Evolutionary conservation across 2,113 vertebrate genomes (phyloP).

Genomic region (Rhadina sibilatrix): DNA sequence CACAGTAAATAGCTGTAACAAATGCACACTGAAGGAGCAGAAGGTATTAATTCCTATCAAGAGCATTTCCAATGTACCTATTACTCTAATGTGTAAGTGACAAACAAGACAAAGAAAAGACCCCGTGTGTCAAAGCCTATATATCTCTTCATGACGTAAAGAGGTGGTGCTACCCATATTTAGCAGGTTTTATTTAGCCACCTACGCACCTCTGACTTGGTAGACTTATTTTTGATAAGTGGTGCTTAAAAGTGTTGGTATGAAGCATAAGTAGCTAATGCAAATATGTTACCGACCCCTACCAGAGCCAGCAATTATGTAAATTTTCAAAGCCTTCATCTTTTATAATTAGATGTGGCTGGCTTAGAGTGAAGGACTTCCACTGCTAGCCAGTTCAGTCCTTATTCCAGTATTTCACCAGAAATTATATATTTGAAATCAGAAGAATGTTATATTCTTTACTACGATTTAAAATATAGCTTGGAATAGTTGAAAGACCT

Average conservation of each 20-base stretch:
- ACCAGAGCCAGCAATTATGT: conserved; percentile 81
- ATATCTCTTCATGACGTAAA: conserved; percentile 40
- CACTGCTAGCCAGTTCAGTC: conserved; percentile 58
- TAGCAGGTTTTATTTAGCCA: conserved; percentile 77
- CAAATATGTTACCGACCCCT: conserved; percentile 84
- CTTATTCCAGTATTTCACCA: conserved; percentile 46
- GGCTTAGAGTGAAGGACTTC: conserved; percentile 71
- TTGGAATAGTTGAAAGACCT: conserved; percentile 48
- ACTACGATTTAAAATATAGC: conserved; percentile 44
- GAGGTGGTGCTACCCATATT: conserved; percentile 63
- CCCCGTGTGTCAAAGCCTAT: conserved; percentile 63
- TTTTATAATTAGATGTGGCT: conserved; percentile 80
- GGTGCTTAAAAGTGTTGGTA: conserved; percentile 81
- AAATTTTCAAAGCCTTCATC: conserved; percentile 81
- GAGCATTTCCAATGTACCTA: conserved; percentile 58
- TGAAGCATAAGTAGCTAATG: conserved; percentile 83
- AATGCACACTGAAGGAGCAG: conserved; percentile 18
- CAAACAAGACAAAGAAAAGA: conserved; percentile 64
- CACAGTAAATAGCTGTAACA: conserved; percentile 29
- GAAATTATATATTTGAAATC: conserved; percentile 60
- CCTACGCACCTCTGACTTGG: conserved; percentile 76
- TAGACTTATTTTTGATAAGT: conserved; percentile 79
- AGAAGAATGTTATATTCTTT: conserved; percentile 53
- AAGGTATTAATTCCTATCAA: conserved; percentile 51
- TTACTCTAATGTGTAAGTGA: conserved; percentile 55